Conservation (phyloP, 1,140 invertebrate genomes). For the Drosophila lini region DNA sequence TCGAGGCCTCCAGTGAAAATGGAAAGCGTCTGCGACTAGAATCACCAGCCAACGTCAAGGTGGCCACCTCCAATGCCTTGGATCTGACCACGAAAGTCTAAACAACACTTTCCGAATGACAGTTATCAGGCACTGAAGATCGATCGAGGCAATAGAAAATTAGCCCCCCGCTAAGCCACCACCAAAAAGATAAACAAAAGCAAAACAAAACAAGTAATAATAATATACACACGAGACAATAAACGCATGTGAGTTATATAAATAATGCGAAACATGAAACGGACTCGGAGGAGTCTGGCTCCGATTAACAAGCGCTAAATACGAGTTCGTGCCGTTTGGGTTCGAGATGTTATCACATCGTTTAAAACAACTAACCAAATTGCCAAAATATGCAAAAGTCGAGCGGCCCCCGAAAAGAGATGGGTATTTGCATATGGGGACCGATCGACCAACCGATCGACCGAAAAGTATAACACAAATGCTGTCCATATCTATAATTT, state of each 20-base stretch:
- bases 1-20: constrained; percentile 85
- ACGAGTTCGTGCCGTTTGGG: constrained; percentile 66
- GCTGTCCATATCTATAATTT: constrained; percentile 33
- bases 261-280: constrained; percentile 25
- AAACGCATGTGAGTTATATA: constrained; percentile 40
- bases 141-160: constrained; percentile 44
- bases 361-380: constrained; percentile 83
- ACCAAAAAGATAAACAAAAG: constrained; percentile 46
- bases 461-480: constrained; percentile 47
- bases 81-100: constrained; percentile 88
- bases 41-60: constrained; percentile 68
- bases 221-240: constrained; percentile 28
- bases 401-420: constrained; percentile 28
- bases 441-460: constrained; percentile 1
- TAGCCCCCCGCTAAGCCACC: constrained; percentile 47
- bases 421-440: constrained; percentile 29
- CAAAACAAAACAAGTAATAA: constrained; percentile 17
- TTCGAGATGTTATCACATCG: constrained; percentile 76
- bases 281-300: constrained; percentile 23
- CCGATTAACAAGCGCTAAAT: constrained; percentile 62
- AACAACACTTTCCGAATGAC: constrained; percentile 22
- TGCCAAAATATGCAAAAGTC: constrained; percentile 72
- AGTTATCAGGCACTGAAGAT: constrained; percentile 42
- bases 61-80: constrained; percentile 85
- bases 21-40: constrained; percentile 84